Evolutionary conservation across 2,888 invertebrate genomes (phyloP).

Genomic region (Microplitis manilae): DNA sequence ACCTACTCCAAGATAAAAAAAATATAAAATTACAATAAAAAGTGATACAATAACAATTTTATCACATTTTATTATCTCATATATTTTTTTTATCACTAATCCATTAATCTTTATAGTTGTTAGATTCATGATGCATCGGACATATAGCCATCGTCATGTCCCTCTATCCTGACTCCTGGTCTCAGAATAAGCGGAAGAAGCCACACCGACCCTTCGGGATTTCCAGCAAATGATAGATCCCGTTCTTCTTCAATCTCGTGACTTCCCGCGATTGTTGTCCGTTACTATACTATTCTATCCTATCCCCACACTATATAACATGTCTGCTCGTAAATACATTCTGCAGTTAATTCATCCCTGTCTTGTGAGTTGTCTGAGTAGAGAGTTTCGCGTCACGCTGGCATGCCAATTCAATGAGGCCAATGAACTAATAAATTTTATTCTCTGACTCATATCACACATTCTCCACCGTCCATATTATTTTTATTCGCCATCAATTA

Average conservation of each 20-base stretch:
- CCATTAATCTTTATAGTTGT: slow-evolving; percentile 44
- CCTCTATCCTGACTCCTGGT: neutral
- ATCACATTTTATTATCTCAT: slow-evolving; percentile 42
- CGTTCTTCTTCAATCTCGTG: slow-evolving; percentile 39
- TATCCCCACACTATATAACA: neutral
- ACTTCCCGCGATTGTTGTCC: slow-evolving; percentile 33
- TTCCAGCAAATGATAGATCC: slow-evolving; percentile 36
- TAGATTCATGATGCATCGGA: slow-evolving; percentile 1
- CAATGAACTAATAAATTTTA: slow-evolving; percentile 35
- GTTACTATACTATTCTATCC: neutral
- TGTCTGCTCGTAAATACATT: slow-evolving; percentile 19
- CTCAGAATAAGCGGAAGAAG: neutral
- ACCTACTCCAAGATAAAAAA: neutral
- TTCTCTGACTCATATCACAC: slow-evolving; percentile 6
- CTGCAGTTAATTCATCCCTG: slow-evolving; percentile 35
- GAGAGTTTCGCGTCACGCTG: slow-evolving; percentile 24
- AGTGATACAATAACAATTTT: slow-evolving; percentile 10
- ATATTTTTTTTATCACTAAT: slow-evolving; percentile 53
- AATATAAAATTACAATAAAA: neutral
- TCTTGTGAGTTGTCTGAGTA: slow-evolving; percentile 10
- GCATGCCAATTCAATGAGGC: slow-evolving; percentile 30
- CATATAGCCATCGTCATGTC: neutral
- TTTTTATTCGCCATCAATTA: too few relatives aligned
- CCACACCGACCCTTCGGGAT: slow-evolving; percentile 6
- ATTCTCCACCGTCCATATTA: neutral